These are phyloP conservation scores for Drosophila falleni DNA, from an alignment of 2,888 invertebrate genomes.

Conservation along the genomic window DNA sequence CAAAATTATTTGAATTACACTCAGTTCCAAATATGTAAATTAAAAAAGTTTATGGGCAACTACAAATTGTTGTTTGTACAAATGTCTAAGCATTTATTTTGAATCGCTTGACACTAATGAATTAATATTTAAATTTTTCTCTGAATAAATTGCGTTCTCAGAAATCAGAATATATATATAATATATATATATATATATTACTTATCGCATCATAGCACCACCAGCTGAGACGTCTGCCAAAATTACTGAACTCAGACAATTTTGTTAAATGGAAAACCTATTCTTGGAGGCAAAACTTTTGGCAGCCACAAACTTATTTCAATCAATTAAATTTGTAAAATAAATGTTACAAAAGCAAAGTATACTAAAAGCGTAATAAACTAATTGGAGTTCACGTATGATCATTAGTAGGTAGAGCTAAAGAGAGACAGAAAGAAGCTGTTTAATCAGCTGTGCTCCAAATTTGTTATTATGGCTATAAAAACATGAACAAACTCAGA, in stretches of 20 bases:
- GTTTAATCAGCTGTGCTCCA: neutral
- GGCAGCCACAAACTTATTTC: neutral
- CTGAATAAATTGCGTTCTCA: constrained; percentile 28
- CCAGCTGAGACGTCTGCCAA: constrained; percentile 10
- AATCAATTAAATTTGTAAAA: neutral
- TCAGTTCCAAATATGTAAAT: constrained; percentile 10
- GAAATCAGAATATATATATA: constrained; percentile 13
- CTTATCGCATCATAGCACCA: constrained; percentile 7
- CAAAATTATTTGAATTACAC: constrained; percentile 17
- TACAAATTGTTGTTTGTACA: constrained; percentile 57
- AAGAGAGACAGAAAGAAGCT: too few relatives aligned
- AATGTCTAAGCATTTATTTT: constrained; percentile 53
- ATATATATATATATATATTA: constrained; percentile 8
- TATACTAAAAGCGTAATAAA: neutral
- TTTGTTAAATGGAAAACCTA: constrained; percentile 17
- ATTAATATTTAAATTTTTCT: constrained; percentile 36
- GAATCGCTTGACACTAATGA: constrained; percentile 60
- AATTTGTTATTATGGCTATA: neutral
- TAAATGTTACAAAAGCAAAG: neutral
- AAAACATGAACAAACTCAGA: neutral
- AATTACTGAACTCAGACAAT: constrained; percentile 9
- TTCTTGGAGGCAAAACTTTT: neutral
- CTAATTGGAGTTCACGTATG: neutral
- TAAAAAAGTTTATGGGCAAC: constrained; percentile 9
- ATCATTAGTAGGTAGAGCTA: too few relatives aligned